These are phyloP conservation scores for Yasuhikotakia modesta DNA, from an alignment of 2,797 vertebrate genomes.

Conservation along the genomic window DNA sequence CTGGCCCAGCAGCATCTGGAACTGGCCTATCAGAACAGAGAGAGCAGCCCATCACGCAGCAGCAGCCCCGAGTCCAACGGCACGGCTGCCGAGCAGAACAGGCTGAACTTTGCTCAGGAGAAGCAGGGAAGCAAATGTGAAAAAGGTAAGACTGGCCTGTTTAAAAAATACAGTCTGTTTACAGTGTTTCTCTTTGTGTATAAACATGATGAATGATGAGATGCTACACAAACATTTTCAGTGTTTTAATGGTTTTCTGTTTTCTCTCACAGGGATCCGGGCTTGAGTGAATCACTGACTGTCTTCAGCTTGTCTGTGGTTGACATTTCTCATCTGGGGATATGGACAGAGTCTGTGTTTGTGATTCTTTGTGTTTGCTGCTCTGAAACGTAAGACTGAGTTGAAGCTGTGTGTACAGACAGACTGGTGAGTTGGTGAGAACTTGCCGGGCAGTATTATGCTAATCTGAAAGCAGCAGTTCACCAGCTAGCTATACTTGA, in stretches of 20 bases:
- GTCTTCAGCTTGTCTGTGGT: constrained; percentile 30
- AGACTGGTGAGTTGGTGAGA: constrained; percentile 59
- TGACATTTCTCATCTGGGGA: constrained; percentile 22
- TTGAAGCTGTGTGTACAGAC: constrained; percentile 28
- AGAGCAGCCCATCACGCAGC: constrained; percentile 82
- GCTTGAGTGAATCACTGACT: constrained; percentile 49
- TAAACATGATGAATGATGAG: background rate
- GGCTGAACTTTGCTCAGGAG: constrained; percentile 91
- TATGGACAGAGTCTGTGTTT: constrained; percentile 1
- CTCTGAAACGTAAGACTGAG: constrained; percentile 13
- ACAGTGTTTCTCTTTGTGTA: too few species aligned
- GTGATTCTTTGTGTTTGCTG: constrained; percentile 32
- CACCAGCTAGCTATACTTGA: constrained; percentile 63
- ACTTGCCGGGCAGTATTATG: constrained; percentile 71
- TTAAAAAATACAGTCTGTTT: too few species aligned
- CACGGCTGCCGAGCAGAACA: constrained; percentile 87
- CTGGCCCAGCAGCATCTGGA: constrained; percentile 90
- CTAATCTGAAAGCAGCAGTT: constrained; percentile 50
- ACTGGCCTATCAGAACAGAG: constrained; percentile 83
- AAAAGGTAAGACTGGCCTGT: constrained; percentile 70
- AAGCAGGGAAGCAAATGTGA: constrained; percentile 82
- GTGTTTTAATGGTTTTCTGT: background rate
- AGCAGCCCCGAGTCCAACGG: constrained; percentile 90
- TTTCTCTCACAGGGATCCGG: constrained; percentile 49
- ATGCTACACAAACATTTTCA: background rate